Evolutionary conservation across 2,888 invertebrate genomes (phyloP), one percentile per base, ranked within the genome.

Genomic region (Orchestes rusci): DNA sequence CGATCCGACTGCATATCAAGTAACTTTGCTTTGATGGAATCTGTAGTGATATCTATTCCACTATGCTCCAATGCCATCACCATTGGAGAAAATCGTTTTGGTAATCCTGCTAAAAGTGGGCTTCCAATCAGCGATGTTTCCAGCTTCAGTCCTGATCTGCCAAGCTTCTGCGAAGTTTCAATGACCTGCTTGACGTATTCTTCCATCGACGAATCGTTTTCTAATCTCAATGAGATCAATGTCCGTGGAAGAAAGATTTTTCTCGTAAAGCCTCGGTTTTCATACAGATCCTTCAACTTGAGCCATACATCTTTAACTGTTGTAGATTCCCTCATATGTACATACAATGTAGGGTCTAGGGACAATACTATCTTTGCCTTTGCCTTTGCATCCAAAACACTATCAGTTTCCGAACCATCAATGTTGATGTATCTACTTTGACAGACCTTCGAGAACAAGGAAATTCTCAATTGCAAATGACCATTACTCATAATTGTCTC

Each of bases 131-230:
- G 13, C 13, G n/a, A 4, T n/a, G n/a, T 15, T 7, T 20, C 34
- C 56, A 60, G 51, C n/a, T 53, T 45, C 36, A 62, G 59, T 4
- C 58, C 60, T 10, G 59, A 61, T 30, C 56, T 32, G n/a, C 44
- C n/a, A n/a, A n/a, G n/a, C n/a, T n/a, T n/a, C n/a, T n/a, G n/a
- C n/a, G n/a, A n/a, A n/a, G n/a, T n/a, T n/a, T n/a, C n/a, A n/a
- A n/a, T n/a, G n/a, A n/a, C n/a, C n/a, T n/a, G n/a, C n/a, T n/a
- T n/a, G n/a, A n/a, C n/a, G 38, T 60, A 61, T 2, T 19, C n/a
- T 19, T 39, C 51, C 56, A 61, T n/a, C n/a, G n/a, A n/a, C n/a
- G n/a, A n/a, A n/a, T n/a, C n/a, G n/a, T n/a, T n/a, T n/a, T n/a
- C n/a, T n/a, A n/a, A n/a, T n/a, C n/a, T n/a, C n/a, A n/a, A n/a